Base-by-base conservation (phyloP, 1,140 invertebrate species). In the Bombus pascuorum region DNA sequence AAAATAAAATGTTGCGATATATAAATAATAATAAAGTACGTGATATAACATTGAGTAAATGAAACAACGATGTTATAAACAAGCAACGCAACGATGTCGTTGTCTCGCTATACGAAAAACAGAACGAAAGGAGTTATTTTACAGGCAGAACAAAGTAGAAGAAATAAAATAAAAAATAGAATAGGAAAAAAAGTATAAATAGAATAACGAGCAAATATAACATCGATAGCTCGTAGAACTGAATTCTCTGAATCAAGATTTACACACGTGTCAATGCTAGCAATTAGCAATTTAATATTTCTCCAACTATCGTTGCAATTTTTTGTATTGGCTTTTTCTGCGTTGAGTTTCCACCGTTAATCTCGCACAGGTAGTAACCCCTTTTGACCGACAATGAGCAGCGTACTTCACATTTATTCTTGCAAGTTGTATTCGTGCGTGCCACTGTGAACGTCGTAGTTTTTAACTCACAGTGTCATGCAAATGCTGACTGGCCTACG, bases 381-480 rank as follows among this genome's bases (percentile, higher is more conserved):
- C n/a, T 47, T 79, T 28, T 32, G n/a, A 22, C 32, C 53, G n/a
- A 80, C 71, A 81, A 88, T 59, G 62, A 65, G 37, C 74, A 28
- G 37, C 44, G 77, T 44, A 81, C 66, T 80, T 68, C 37, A 22
- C 42, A 79, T 68, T 77, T 62, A 74, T 79, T 84, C 47, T 66
- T 32, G 2, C n/a, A 39, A 59, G 25, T 22, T 39, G 71, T 44
- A 57, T 72, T 81, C 65, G 72, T 77, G 73, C 47, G 77, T 81
- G 53, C 25, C 68, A 76, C 71, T 71, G 44, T 68, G 32, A 57
- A 39, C 59, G 74, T 22, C 66, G 65, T 74, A 73, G 73, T 76
- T 78, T 78, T 79, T 62, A 83, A 47, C 47, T 53, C 74, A 34
- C 65, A 89, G 73, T 89, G 79, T 89, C 25, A 89, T 89, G 88